Evolutionary conservation across 2,888 invertebrate species (phyloP).

Genomic region (Thymelicus acteon): DNA sequence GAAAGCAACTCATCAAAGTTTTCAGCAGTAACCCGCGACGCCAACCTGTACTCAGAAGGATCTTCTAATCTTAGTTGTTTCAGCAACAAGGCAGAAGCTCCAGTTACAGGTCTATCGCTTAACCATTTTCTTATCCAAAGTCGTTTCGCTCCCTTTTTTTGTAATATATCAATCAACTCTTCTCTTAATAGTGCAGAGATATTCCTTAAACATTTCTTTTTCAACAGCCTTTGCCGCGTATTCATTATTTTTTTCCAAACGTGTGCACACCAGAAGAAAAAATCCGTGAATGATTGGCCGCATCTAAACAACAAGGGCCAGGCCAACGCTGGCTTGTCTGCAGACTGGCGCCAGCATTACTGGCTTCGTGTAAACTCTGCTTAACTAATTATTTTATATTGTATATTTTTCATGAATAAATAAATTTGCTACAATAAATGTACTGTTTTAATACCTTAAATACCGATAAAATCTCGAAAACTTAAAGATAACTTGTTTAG

Average conservation of each 20-base stretch:
- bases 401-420: too few relatives aligned
- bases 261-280: slow-evolving; percentile 24
- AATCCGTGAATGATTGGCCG: slow-evolving; percentile 23
- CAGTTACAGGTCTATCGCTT: slow-evolving; percentile 24
- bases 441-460: too few relatives aligned
- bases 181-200: slow-evolving; percentile 11
- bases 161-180: slow-evolving; percentile 25
- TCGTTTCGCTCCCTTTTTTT: slow-evolving; percentile 33
- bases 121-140: slow-evolving; percentile 40
- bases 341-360: slow-evolving; percentile 37
- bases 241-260: slow-evolving; percentile 14
- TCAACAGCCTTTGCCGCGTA: slow-evolving; percentile 9
- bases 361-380: slow-evolving; percentile 37
- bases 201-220: slow-evolving; percentile 19
- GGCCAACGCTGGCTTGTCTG: slow-evolving; percentile 38
- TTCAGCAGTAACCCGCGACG: slow-evolving; percentile 40
- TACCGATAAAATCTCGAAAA: too few relatives aligned
- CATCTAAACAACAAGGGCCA: slow-evolving; percentile 39
- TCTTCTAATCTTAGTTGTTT: slow-evolving; percentile 23
- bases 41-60: slow-evolving; percentile 36
- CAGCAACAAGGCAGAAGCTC: slow-evolving; percentile 30
- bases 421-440: too few relatives aligned
- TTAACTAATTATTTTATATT: too few relatives aligned
- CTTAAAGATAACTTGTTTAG: too few relatives aligned
- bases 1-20: slow-evolving; percentile 39